Evolutionary conservation across 2,797 vertebrate genomes (phyloP).

Genomic region (Lacerta viridis): DNA sequence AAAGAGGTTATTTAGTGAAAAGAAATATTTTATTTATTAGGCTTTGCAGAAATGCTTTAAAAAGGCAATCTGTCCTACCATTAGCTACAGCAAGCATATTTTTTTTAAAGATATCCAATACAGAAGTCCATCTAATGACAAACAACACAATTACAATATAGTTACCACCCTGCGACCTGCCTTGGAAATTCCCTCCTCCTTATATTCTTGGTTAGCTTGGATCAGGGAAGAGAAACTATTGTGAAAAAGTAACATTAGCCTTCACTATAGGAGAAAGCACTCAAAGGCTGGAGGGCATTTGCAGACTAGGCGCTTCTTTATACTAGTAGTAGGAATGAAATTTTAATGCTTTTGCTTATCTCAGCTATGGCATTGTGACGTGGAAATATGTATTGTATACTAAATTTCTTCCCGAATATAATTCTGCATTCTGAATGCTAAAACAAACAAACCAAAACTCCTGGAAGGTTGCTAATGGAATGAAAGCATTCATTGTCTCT

Average conservation of each 20-base stretch:
- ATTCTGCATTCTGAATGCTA: conserved; percentile 12
- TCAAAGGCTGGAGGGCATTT: background rate
- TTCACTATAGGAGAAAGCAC: background rate
- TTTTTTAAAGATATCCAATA: background rate
- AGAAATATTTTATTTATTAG: conserved; percentile 27
- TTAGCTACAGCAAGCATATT: background rate
- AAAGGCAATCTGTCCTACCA: conserved; percentile 1
- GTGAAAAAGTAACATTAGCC: background rate
- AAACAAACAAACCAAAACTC: background rate
- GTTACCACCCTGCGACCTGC: background rate
- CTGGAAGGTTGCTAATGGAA: conserved; percentile 26
- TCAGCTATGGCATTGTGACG: background rate
- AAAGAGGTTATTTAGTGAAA: conserved; percentile 12
- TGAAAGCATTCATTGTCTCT: conserved; percentile 36
- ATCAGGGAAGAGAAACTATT: background rate
- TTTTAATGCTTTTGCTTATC: conserved; percentile 9
- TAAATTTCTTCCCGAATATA: conserved; percentile 41
- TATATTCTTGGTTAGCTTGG: background rate
- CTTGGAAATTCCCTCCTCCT: background rate
- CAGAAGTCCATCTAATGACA: background rate
- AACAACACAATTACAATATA: background rate
- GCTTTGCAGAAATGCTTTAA: conserved; percentile 12
- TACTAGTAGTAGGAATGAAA: background rate
- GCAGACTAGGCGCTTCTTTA: background rate
- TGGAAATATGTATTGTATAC: background rate